Percentiles rank a stretch among this genome's conserved stretches.
Conservation (phyloP, 1,140 invertebrate genomes). For the Brachionus asplanchnoidis region DNA sequence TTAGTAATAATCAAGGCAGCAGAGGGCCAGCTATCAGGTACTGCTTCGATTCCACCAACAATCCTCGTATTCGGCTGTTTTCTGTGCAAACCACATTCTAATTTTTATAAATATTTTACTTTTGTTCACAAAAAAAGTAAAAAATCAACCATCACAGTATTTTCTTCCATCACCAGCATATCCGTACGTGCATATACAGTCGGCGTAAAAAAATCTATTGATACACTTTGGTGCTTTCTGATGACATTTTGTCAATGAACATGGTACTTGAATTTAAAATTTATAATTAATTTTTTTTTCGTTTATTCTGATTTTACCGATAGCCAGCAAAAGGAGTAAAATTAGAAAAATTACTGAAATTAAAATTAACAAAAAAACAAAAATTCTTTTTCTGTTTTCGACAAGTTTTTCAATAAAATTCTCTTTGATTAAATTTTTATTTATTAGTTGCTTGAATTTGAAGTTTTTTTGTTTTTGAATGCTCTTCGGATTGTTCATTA, state of each 20-base stretch:
- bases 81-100: neutral
- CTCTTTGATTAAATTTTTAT: neutral
- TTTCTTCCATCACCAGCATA: slow-evolving; percentile 16
- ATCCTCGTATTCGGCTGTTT: slow-evolving; percentile 1
- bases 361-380: neutral
- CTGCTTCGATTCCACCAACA: slow-evolving; percentile 25
- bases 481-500: neutral
- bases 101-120: neutral
- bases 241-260: slow-evolving; percentile 31
- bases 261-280: neutral
- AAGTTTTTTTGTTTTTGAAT: neutral
- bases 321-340: neutral
- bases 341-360: neutral
- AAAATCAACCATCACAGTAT: slow-evolving; percentile 20
- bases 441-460: neutral
- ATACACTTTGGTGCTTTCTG: neutral
- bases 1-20: neutral
- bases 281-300: neutral
- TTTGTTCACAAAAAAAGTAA: neutral
- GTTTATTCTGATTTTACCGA: neutral
- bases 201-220: slow-evolving; percentile 1
- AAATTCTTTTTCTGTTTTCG: neutral
- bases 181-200: slow-evolving; percentile 11
- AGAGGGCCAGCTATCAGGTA: slow-evolving; percentile 24
- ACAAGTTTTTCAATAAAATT: neutral